Base-by-base conservation (phyloP, 1,140 invertebrate genomes). In the Calephelis virginiensis region DNA sequence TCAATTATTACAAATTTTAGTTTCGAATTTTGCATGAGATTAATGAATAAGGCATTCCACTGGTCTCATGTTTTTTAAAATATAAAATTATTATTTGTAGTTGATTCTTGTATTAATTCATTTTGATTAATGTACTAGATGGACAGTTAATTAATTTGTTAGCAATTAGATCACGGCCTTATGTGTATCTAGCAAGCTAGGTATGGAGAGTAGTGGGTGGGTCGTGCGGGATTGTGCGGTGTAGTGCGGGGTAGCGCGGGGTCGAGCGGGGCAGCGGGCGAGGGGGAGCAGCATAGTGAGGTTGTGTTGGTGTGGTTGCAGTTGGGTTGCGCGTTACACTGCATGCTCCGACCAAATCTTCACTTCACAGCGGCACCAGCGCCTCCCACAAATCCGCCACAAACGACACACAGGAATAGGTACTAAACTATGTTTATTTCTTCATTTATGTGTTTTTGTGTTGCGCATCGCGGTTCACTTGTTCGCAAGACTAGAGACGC, bases 321-420 rank as follows among this genome's bases (percentile, higher is more conserved):
- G 88, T 90, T 85, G 88, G 88, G 84, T 90, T 90, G 85, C 88
- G 88, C 88, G 86, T 90, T 88, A 89, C 88, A 88, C 88, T 90
- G 88, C 88, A 89, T 89, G 88, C 88, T 86, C 88, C 88, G 88
- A 86, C 85, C 86, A 88, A 89, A 89, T 82, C 88, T 84, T 78
- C 88, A 88, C 88, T 84, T 79, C 85, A 85, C 88, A 84, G 82
- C 86, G 88, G 84, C 86, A 80, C 86, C 88, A 80, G 83, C 85
- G 84, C 80, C 83, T 80, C 84, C 85, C 78, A 88, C 80, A 83
- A 84, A 84, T 77, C 85, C 72, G 82, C 86, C 78, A 86, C 85
- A 83, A 84, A 83, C 88, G 82, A 74, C 85, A 86, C 88, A 76
- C 85, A 89, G 74, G 80, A 90, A 90, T 90, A 90, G 88, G 88